These are phyloP conservation scores for Sebastes taczanowskii DNA, from an alignment of 2,797 vertebrate species.

Conservation along the genomic window DNA sequence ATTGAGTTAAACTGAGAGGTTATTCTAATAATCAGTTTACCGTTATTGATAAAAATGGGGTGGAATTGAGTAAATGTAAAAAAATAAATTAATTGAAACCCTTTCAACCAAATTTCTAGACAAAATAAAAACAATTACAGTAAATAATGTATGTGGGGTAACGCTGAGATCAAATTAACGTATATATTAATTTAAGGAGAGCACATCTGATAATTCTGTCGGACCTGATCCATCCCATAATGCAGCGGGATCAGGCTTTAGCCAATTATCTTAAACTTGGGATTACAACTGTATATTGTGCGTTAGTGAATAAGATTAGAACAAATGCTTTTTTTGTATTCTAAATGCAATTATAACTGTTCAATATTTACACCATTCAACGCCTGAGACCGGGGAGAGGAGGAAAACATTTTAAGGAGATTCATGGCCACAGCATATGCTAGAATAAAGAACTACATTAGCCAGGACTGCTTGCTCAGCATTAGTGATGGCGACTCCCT, in stretches of 20 bases:
- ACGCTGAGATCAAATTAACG: background rate
- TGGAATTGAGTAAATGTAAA: background rate
- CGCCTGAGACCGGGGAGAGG: background rate
- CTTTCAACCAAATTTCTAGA: background rate
- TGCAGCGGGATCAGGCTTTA: background rate
- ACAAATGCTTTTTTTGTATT: background rate
- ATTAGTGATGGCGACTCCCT: background rate
- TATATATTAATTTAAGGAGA: background rate
- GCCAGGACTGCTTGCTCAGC: conserved; percentile 21
- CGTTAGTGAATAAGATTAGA: conserved; percentile 14
- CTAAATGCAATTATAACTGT: conserved; percentile 1
- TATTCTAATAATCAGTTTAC: background rate
- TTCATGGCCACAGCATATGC: background rate
- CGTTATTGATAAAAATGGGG: background rate
- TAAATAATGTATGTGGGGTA: background rate
- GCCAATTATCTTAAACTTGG: conserved; percentile 9
- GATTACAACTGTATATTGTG: conserved; percentile 16
- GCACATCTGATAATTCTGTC: background rate
- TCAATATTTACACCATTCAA: background rate
- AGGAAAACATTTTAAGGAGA: background rate
- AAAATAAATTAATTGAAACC: background rate
- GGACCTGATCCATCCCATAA: background rate
- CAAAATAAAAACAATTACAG: background rate
- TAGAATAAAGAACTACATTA: background rate
- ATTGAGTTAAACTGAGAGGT: background rate